These are phyloP conservation scores for Metallyticus violacea DNA, from an alignment of 2,888 invertebrate genomes.

Conservation along the genomic window DNA sequence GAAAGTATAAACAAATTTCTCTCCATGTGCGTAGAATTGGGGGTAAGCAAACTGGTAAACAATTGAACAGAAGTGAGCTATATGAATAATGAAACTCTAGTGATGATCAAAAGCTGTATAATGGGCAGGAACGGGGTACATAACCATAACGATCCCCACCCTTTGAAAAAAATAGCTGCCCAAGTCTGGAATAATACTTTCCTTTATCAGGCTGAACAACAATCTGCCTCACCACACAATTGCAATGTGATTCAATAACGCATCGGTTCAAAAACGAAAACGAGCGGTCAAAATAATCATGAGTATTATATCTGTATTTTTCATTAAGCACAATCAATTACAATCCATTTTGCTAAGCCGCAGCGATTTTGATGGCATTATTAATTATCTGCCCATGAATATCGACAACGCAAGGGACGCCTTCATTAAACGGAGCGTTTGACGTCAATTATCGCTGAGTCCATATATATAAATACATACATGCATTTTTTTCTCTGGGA, in stretches of 20 bases:
- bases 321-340: conserved; percentile 11
- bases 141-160: background rate
- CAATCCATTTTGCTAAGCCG: conserved; percentile 9
- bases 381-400: conserved; percentile 5
- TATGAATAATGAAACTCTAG: background rate
- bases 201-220: background rate
- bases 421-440: background rate
- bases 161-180: background rate
- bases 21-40: too few relatives aligned
- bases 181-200: background rate
- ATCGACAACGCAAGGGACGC: background rate
- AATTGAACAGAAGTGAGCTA: background rate
- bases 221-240: background rate
- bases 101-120: background rate
- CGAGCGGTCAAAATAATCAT: conserved; percentile 1
- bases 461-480: background rate
- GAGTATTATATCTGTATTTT: background rate
- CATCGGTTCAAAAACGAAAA: background rate
- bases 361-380: conserved; percentile 8
- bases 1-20: too few relatives aligned
- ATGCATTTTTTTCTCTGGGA: too few relatives aligned
- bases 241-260: background rate
- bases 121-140: background rate
- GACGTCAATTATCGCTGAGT: background rate
- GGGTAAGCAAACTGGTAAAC: background rate